Base-by-base conservation (phyloP, 2,888 invertebrate species). In the Hetaerina titia region DNA sequence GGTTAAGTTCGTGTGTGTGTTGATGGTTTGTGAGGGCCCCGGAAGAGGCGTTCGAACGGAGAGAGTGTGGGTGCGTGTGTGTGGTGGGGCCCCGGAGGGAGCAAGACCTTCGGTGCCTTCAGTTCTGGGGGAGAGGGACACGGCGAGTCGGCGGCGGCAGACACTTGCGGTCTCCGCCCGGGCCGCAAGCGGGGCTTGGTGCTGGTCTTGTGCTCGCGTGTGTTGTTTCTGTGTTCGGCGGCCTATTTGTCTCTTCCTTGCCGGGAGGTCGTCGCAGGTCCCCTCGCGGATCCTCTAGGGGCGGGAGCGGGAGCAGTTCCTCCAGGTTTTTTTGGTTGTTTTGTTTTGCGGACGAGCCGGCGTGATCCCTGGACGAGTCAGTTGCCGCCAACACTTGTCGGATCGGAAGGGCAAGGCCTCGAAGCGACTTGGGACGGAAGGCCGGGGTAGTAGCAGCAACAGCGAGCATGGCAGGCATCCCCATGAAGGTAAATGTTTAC, bases 401-500 rank as follows among this genome's bases (percentile, higher is more conserved):
- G 9, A 31, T 81, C 31, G 11, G 81, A 15, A 45, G 81, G 31
- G 15, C 81, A 81, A 81, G 81, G 81, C 81, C 31, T 25, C 81
- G n/a, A 22, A 31, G 25, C 81, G 11, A 81, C 45, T 45, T 45
- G 1, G 31, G 19, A 22, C 81, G 81, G 81, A 81, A 81, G 81
- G 81, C 31, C 81, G 25, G 60, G 81, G 81, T 17, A 17, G 13
- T n/a, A n/a, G n/a, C n/a, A n/a, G 25, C 13, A 81, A 1, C 81
- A 11, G 31, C 69, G 81, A 45, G 45, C 45, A 81, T 81, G 81
- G 81, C 81, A 25, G 81, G 81, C 19, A 81, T 81, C 81, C 81
- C 81, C 81, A 81, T 81, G 81, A 81, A 81, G 81, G 81, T 81
- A 81, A 45, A 81, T 81, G 81, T 74, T 74, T 74, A 74, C 74